Percentiles rank a stretch among this genome's conserved stretches.
These are phyloP conservation scores for Teinopalpus imperialis DNA, from an alignment of 2,888 invertebrate genomes.

Conservation along the genomic window DNA sequence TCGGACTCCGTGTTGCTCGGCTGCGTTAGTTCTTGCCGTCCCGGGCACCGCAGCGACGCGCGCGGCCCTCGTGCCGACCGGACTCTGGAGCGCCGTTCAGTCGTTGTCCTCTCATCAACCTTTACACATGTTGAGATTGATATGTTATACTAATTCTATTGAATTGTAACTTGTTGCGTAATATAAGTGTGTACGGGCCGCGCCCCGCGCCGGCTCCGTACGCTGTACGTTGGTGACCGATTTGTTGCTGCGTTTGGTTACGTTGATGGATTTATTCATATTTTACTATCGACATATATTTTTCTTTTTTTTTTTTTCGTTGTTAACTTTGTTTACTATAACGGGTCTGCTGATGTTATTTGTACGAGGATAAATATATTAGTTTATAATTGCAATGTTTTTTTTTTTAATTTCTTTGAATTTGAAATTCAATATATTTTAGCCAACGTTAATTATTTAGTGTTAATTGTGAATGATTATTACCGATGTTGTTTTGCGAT, in stretches of 20 bases:
- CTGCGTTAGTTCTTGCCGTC: conserved; percentile 16
- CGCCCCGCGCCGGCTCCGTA: conserved; percentile 42
- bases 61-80: conserved; percentile 31
- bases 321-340: conserved; percentile 77
- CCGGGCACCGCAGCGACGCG: too few relatives aligned
- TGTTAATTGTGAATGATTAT: conserved; percentile 67
- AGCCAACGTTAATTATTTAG: conserved; percentile 76
- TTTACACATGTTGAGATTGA: conserved; percentile 81
- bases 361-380: conserved; percentile 67
- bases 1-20: conserved; percentile 8
- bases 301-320: conserved; percentile 47
- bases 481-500: conserved; percentile 74
- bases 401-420: conserved; percentile 51
- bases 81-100: conserved; percentile 47
- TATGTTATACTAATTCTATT: conserved; percentile 82
- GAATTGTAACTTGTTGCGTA: conserved; percentile 80
- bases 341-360: conserved; percentile 77
- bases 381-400: conserved; percentile 68
- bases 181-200: conserved; percentile 60
- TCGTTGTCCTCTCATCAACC: conserved; percentile 73
- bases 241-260: conserved; percentile 66
- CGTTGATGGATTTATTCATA: conserved; percentile 65
- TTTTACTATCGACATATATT: conserved; percentile 60
- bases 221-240: conserved; percentile 48
- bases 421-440: conserved; percentile 76